These are phyloP conservation scores for Pandemis heparana DNA, from an alignment of 2,888 invertebrate genomes.

Conservation along the genomic window DNA sequence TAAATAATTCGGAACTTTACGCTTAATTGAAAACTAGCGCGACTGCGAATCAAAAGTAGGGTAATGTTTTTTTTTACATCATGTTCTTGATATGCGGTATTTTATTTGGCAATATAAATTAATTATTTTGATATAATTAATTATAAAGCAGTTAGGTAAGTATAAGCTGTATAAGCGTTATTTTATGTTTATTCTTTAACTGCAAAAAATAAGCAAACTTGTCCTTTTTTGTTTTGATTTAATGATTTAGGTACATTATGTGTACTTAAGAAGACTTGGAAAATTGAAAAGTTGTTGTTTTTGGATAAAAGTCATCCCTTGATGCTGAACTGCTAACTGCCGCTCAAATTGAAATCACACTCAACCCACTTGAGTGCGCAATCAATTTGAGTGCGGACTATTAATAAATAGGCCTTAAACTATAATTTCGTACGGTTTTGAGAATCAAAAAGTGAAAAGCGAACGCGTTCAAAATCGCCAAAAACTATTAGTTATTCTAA, in stretches of 20 bases:
- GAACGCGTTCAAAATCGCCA: constrained; percentile 51
- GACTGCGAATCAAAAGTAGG: neutral
- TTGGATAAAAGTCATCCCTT: neutral
- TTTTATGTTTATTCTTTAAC: neutral
- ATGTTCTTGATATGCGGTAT: neutral
- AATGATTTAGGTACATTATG: no score
- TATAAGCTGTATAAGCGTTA: neutral
- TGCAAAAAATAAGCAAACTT: neutral
- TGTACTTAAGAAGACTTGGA: no score
- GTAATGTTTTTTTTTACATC: neutral
- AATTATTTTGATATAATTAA: neutral
- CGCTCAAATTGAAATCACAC: neutral
- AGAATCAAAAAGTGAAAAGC: constrained; percentile 60
- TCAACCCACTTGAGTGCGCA: neutral
- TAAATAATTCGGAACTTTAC: neutral
- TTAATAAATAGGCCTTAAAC: constrained; percentile 5
- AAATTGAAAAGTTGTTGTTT: neutral
- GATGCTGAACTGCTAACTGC: neutral
- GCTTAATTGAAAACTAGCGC: neutral
- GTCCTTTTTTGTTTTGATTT: no score
- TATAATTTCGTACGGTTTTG: constrained; percentile 25
- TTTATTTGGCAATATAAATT: neutral
- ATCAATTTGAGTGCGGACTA: neutral
- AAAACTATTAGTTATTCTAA: constrained; percentile 17
- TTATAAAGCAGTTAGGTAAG: neutral